phyloP scores from a whole-genome alignment of 2,113 vertebrate species.

The Salvator merianae region DNA sequence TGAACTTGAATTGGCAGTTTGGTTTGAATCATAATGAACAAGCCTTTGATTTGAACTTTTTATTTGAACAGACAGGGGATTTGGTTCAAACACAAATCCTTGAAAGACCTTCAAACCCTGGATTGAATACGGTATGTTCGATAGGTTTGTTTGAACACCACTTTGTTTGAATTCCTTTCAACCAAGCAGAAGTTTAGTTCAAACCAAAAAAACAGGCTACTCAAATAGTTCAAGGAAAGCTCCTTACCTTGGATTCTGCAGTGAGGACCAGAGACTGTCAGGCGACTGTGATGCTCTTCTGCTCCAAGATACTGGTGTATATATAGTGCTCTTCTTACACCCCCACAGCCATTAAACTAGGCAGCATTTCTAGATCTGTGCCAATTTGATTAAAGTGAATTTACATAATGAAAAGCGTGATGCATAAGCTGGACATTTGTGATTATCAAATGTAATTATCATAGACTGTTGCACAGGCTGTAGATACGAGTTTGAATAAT shows the following conservation, averaged over 20 bases:
- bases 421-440: constrained; percentile 15
- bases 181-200: too few relatives aligned
- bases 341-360: constrained; percentile 1
- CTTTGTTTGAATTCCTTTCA: too few relatives aligned
- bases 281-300: neutral
- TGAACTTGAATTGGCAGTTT: too few relatives aligned
- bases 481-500: neutral
- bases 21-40: too few relatives aligned
- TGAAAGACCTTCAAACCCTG: too few relatives aligned
- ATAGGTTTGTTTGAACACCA: too few relatives aligned
- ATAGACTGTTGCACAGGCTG: neutral
- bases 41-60: too few relatives aligned
- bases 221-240: neutral
- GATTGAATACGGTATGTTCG: too few relatives aligned
- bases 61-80: too few relatives aligned
- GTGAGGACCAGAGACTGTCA: neutral
- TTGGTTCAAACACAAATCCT: too few relatives aligned
- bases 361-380: constrained; percentile 4
- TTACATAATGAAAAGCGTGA: constrained; percentile 16
- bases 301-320: neutral
- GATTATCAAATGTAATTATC: neutral
- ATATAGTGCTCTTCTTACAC: neutral
- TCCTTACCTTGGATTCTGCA: neutral
- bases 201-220: neutral
- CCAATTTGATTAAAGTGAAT: neutral